Evolutionary conservation across 2,888 invertebrate species (phyloP).

Genomic region (Acanthosepion esculentum): DNA sequence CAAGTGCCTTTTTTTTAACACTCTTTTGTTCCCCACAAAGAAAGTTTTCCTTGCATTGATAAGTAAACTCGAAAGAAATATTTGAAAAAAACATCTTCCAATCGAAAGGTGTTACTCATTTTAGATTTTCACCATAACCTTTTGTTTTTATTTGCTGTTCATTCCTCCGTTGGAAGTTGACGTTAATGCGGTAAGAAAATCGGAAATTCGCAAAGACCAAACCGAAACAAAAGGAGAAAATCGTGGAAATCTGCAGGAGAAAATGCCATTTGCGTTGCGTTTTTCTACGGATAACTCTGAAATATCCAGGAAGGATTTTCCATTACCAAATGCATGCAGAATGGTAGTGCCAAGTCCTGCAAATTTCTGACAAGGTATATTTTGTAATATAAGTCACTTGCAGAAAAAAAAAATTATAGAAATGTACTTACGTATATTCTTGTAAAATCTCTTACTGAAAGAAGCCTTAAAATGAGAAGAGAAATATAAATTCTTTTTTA

Average conservation of each 20-base stretch:
- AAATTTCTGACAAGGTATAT: slow-evolving; percentile 15
- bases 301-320: slow-evolving; percentile 33
- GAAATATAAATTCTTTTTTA: too few species aligned
- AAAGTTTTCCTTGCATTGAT: background rate
- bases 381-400: slow-evolving; percentile 16
- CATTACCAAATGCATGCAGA: background rate
- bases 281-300: background rate
- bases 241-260: background rate
- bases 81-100: background rate
- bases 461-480: background rate
- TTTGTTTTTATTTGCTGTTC: background rate
- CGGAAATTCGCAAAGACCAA: background rate
- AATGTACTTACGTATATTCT: background rate
- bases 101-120: background rate
- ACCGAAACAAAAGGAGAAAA: background rate
- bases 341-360: background rate
- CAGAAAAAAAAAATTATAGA: background rate
- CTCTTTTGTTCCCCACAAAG: background rate
- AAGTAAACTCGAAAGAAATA: background rate
- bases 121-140: background rate
- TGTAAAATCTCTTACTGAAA: background rate
- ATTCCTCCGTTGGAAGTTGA: background rate
- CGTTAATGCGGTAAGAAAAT: slow-evolving; percentile 1
- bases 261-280: slow-evolving; percentile 1
- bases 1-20: background rate